phyloP scores from a whole-genome alignment of 1,140 invertebrate genomes.

The Carcinoscorpius rotundicauda region DNA sequence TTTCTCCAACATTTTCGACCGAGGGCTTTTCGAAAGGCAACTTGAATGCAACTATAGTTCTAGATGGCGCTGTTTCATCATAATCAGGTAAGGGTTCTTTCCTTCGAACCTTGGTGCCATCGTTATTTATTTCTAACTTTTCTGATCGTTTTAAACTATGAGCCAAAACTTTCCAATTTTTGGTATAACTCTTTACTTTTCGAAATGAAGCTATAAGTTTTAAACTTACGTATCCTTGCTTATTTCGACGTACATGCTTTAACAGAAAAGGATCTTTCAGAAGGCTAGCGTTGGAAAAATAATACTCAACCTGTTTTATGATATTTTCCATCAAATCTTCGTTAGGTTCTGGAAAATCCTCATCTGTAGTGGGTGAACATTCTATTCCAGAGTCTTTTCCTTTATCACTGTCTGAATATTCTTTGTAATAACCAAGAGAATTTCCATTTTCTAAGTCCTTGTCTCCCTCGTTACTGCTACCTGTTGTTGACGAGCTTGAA shows the following conservation, averaged over 20 bases:
- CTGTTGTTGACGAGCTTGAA: background rate
- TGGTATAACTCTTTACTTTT: slow-evolving; percentile 62
- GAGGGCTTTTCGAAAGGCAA: slow-evolving; percentile 2
- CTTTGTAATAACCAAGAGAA: background rate
- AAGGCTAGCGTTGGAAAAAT: slow-evolving; percentile 88
- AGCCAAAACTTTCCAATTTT: slow-evolving; percentile 85
- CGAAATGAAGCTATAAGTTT: slow-evolving; percentile 51
- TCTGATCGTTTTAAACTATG: slow-evolving; percentile 61
- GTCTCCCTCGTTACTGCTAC: background rate
- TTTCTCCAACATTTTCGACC: slow-evolving; percentile 4
- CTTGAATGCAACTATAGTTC: slow-evolving; percentile 40
- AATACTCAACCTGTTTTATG: slow-evolving; percentile 73
- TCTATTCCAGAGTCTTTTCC: background rate
- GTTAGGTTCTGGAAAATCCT: slow-evolving; percentile 5
- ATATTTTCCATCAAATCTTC: slow-evolving; percentile 12
- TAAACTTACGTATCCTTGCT: slow-evolving; percentile 85
- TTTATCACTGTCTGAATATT: background rate
- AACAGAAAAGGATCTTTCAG: slow-evolving; percentile 86
- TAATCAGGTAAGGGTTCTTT: slow-evolving; percentile 69
- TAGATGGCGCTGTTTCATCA: slow-evolving; percentile 72
- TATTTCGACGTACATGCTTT: slow-evolving; percentile 85
- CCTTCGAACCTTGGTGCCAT: slow-evolving; percentile 75
- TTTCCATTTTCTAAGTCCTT: background rate
- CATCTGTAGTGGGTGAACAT: background rate
- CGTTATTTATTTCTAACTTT: slow-evolving; percentile 77